Base-by-base conservation (phyloP, 2,797 vertebrate genomes). In the Heliangelus exortis region DNA sequence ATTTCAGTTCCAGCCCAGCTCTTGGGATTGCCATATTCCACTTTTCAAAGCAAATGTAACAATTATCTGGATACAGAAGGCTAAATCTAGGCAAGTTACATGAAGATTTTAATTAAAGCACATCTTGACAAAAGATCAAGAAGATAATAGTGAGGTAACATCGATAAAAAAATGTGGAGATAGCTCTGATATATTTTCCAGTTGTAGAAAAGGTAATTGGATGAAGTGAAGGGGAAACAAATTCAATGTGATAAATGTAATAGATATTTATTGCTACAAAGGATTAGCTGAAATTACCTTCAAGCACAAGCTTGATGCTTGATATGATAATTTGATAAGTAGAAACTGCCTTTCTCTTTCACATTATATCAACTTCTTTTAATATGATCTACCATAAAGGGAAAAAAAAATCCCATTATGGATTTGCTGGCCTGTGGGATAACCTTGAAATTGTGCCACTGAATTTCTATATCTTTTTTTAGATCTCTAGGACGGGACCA, bases 391-490 rank as follows among this genome's bases (percentile, higher is more conserved):
- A 92, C 83, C 82, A 92, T 92, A 97, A 96, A 94, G 80, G 91
- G 59, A 29, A 65, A 88, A 96, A 91, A 90, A 95, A 95, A 89
- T 76, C 68, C 65, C 81, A 87, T 96, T 96, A 96, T 72, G 85
- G 94, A 96, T 96, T 93, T 97, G 23, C 63, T 91, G 83, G 58
- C 89, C 93, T 94, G 55, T 92, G 68, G 85, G 80, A 97, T 97
- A 96, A 97, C 96, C 88, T 97, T 97, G 94, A 97, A 96, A 97
- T 78, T n/a, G 79, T 65, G 78, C 92, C 87, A 91, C 77, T 82
- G 91, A 95, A 94, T 96, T 96, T 93, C 63, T 75, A 43, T 18
- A 5, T 57, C 68, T 88, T 65, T 88, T 91, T 91, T 91, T 63
- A 89, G 90, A 92, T 97, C 45, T 76, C 67, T 85, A 78, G 67